These are phyloP conservation scores for Virgularia gustaviana DNA, from an alignment of 92 coral and sea anemone species.

Conservation along the genomic window DNA sequence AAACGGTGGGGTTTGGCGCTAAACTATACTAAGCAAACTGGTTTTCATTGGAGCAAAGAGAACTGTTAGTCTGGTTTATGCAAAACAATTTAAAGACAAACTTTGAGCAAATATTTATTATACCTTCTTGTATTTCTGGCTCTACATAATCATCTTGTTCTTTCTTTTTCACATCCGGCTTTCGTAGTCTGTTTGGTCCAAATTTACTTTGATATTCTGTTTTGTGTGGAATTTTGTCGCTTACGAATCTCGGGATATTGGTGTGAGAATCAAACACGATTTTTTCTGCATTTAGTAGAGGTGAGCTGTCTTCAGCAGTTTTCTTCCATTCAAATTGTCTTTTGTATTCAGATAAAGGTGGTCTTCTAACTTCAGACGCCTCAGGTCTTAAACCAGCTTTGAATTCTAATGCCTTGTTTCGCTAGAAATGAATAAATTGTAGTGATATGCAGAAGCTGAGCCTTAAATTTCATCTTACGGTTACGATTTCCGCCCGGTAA, in stretches of 20 bases:
- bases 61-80: no score
- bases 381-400: conserved; percentile 33
- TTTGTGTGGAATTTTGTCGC: conserved; percentile 19
- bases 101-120: no score
- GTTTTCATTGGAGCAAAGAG: no score
- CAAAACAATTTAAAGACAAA: no score
- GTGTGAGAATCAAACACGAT: conserved; percentile 32
- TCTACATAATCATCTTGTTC: neutral
- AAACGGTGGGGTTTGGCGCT: no score
- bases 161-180: neutral
- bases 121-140: neutral
- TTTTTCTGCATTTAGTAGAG: conserved; percentile 34
- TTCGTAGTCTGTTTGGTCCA: neutral
- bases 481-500: no score
- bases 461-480: no score
- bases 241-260: conserved; percentile 26
- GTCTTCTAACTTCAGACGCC: neutral
- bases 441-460: no score
- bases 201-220: conserved; percentile 37
- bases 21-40: no score
- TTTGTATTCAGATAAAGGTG: conserved; percentile 23
- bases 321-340: conserved; percentile 27
- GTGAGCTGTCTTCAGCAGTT: conserved; percentile 1
- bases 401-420: conserved; percentile 22
- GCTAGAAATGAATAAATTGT: conserved; percentile 2